Percentiles rank a stretch among this genome's conserved stretches.
These are phyloP conservation scores for Australoheros scitulus DNA, from an alignment of 2,113 vertebrate species.

Conservation along the genomic window DNA sequence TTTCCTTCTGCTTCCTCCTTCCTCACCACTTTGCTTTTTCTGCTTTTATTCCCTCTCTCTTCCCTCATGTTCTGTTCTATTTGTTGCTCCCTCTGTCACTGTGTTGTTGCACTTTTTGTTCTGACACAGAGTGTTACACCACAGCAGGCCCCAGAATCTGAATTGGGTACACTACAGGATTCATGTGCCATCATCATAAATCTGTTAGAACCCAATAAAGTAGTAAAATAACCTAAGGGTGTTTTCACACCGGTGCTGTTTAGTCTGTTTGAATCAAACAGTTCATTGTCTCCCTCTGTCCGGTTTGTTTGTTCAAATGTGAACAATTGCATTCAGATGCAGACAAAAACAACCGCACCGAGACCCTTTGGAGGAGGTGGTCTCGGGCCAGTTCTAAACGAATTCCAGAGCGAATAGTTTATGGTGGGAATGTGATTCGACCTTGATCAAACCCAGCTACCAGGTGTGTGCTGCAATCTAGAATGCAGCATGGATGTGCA, in stretches of 20 bases:
- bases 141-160: slow-evolving; percentile 44
- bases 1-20: slow-evolving; percentile 50
- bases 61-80: slow-evolving; percentile 63
- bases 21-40: slow-evolving; percentile 45
- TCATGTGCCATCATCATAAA: slow-evolving; percentile 19
- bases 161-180: background rate
- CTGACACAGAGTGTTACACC: slow-evolving; percentile 62
- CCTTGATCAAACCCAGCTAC: background rate
- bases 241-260: background rate
- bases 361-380: too few species aligned
- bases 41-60: slow-evolving; percentile 41
- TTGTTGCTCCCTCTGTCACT: slow-evolving; percentile 67
- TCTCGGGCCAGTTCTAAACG: too few species aligned
- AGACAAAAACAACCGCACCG: too few species aligned
- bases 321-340: too few species aligned
- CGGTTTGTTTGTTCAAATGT: background rate
- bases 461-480: background rate
- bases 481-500: too few species aligned
- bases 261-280: background rate
- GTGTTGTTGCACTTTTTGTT: slow-evolving; percentile 57
- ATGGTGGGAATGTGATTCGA: background rate
- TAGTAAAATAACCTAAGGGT: background rate
- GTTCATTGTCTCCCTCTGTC: background rate
- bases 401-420: background rate
- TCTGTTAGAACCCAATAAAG: slow-evolving; percentile 3